Evolutionary conservation across 2,113 vertebrate species (phyloP), one percentile per base, ranked within the genome.

Genomic region (Turdus rufiventris): DNA sequence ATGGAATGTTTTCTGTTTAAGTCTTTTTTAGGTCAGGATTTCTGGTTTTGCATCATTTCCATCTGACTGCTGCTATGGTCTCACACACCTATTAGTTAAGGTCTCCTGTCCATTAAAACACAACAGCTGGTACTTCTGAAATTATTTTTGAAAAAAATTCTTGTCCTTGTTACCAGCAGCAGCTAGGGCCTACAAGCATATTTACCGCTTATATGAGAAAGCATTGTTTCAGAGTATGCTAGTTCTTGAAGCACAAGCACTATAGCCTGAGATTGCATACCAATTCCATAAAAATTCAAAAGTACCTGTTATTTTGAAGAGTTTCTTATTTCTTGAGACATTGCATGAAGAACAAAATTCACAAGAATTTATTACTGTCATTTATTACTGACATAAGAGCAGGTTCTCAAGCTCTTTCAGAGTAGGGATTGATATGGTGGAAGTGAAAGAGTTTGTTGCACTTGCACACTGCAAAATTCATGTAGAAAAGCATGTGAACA

Each of bases 301-400:
- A 56, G 54, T 48, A 36, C 14, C 8, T 74, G 40, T 2, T 85
- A 36, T 70, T 86, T 42, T 87, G 60, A 89, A 88, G 50, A 75
- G 61, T 81, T 89, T 12, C 36, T 63, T 81, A 42, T 38, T 72
- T 33, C 36, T 91, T 67, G 78, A 72, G 45, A 12, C 19, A 20
- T 8, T 61, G 42, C 19, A 58, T 58, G 40, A 91, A 89, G 54
- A 78, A 18, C 0, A 5, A 62, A 76, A 58, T 61, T 75, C 38
- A 18, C 17, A 26, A 28, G 18, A 81, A 73, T 25, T 72, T 81
- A 26, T 62, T 48, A 2, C 29, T 57, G 23, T 63, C 50, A 40
- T 40, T 40, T 40, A 40, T 40, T 40, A 53, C 8, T 40, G 50
- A 5, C 0, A 0, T 26, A 38, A 28, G 20, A 77, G 38, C 33